Conservation (phyloP, 2,113 vertebrate species). For the Chelonoidis abingdonii region DNA sequence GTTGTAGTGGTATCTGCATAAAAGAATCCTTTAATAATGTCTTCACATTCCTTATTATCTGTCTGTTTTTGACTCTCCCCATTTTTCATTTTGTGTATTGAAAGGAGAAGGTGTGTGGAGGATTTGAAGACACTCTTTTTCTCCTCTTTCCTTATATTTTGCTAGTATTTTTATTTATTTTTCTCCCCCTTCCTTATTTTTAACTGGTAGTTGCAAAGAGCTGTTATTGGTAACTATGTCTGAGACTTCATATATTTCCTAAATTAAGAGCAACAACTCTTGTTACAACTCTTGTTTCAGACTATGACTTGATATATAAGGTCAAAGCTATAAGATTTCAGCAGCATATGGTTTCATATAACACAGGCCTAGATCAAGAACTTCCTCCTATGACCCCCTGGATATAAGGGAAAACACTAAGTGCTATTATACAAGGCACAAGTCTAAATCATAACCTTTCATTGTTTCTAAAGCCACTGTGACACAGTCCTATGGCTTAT, state of each 20-base stretch:
- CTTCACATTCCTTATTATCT: neutral
- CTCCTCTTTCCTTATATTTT: neutral
- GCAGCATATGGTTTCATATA: slow-evolving; percentile 17
- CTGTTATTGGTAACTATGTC: neutral
- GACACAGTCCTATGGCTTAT: neutral
- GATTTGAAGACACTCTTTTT: neutral
- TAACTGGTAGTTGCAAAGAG: neutral
- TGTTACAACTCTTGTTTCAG: slow-evolving; percentile 25
- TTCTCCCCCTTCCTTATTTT: neutral
- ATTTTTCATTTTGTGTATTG: neutral
- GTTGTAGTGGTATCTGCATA: neutral
- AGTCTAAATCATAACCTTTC: neutral
- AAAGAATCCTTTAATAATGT: neutral
- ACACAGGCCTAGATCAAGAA: neutral
- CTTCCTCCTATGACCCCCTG: neutral
- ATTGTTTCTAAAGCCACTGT: slow-evolving; percentile 3
- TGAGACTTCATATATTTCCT: slow-evolving; percentile 24
- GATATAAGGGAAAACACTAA: neutral
- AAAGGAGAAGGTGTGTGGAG: neutral
- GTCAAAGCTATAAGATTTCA: slow-evolving; percentile 18
- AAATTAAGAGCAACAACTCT: slow-evolving; percentile 35
- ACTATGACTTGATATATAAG: slow-evolving; percentile 2
- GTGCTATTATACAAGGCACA: neutral
- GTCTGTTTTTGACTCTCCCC: neutral
- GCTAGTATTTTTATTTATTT: neutral